Base-by-base conservation (phyloP, 2,888 invertebrate species). In the Hirudinaria manillensis region DNA sequence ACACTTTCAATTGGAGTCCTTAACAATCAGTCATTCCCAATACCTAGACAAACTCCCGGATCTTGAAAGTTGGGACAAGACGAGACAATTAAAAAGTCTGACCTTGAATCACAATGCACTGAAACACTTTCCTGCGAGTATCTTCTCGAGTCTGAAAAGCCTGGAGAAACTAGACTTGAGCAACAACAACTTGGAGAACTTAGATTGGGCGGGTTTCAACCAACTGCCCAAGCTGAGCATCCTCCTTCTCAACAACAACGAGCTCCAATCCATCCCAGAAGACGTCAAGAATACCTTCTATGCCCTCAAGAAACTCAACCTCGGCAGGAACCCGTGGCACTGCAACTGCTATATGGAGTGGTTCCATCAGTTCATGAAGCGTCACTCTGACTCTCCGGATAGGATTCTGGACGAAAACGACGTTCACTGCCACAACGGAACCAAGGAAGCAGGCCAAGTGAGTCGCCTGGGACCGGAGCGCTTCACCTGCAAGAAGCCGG, bases 321-420 rank as follows among this genome's bases (percentile, higher is more conserved):
- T 79, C 19, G 76, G 75, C 1, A 70, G 61, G 13, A 79, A 79
- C 73, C 78, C 77, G n/a, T 72, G 78, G 34, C 79, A 79, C 67
- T 79, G 79, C 70, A 79, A 79, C 71, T 79, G 79, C 53, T 77
- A 78, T 21, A 76, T 79, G 7, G n/a, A 29, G 24, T 79, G 79
- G 79, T 66, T 79, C 61, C 51, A 72, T 34, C 70, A 75, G 51
- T 79, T 77, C 76, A 78, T 76, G 65, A 72, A 68, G 16, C 32
- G 72, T 2, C 24, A 61, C 61, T 61, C 29, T 4, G 65, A 34
- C 34, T 70, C 77, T 34, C 65, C 70, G 16, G 79, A 78, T 77
- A 77, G 76, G 45, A 67, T 45, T 21, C 71, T 77, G 29, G 79
- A 79, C 65, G 53, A 72, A n/a, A 74, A 56, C 4, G 36, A 71